These are phyloP conservation scores for Nematostella vectensis DNA, from an alignment of 92 coral and sea anemone species.

Conservation along the genomic window DNA sequence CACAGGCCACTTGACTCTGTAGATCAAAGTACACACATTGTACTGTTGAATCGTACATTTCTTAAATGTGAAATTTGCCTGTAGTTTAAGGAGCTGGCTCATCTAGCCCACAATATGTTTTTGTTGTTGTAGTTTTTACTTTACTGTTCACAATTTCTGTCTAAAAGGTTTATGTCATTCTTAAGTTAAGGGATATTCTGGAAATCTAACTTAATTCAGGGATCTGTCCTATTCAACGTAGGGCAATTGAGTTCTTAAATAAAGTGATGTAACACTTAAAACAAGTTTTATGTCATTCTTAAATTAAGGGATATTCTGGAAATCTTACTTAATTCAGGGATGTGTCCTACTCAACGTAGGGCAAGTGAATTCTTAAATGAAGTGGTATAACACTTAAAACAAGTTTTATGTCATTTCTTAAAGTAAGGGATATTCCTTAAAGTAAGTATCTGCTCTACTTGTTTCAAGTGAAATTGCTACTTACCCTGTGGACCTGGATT, in stretches of 20 bases:
- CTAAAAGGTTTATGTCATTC: too few species aligned
- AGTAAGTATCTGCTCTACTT: neutral
- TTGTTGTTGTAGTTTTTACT: too few species aligned
- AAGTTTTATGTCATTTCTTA: too few species aligned
- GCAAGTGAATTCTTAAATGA: neutral
- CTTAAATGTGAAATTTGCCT: too few species aligned
- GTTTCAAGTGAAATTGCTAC: neutral
- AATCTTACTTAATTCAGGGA: neutral
- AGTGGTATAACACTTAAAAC: neutral
- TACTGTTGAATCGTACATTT: too few species aligned
- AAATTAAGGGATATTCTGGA: neutral
- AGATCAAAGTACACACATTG: too few species aligned
- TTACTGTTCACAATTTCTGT: too few species aligned
- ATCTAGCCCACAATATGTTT: too few species aligned
- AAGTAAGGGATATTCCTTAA: neutral
- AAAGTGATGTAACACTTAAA: neutral
- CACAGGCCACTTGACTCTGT: too few species aligned
- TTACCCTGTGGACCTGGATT: conserved; percentile 2
- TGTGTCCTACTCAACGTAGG: neutral
- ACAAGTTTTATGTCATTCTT: too few species aligned
- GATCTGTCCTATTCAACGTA: neutral
- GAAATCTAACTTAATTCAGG: neutral
- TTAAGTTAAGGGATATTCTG: too few species aligned
- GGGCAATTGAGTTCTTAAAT: neutral
- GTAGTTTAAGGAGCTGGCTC: too few species aligned